Evolutionary conservation across 2,113 vertebrate species (phyloP).

Genomic region (Bubo bubo): DNA sequence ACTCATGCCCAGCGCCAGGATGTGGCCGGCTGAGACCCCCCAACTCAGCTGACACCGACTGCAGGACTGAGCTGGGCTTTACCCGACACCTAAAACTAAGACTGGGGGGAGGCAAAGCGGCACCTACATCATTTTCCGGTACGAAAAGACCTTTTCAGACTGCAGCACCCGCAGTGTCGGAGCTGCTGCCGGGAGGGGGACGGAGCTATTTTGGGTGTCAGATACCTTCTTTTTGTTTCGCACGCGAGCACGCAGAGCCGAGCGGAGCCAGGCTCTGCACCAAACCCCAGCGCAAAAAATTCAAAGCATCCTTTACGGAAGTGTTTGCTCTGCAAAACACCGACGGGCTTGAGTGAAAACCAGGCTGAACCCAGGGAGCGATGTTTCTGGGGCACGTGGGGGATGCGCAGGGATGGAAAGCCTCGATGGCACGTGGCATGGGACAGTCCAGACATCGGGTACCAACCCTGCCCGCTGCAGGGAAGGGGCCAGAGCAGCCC

Average conservation of each 20-base stretch:
- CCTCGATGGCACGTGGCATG: rapidly evolving
- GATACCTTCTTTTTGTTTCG: neutral
- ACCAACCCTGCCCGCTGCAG: rapidly evolving
- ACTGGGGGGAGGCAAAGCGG: neutral
- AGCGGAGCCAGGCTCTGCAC: neutral
- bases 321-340: neutral
- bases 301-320: neutral
- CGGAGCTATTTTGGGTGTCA: neutral
- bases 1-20: rapidly evolving
- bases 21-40: neutral
- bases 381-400: neutral
- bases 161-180: neutral
- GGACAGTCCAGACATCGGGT: rapidly evolving
- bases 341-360: rapidly evolving
- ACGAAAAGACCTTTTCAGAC: neutral
- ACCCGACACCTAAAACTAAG: neutral
- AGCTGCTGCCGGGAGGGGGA: neutral
- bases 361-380: neutral
- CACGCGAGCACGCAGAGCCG: neutral
- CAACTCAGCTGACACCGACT: neutral
- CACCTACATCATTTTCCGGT: neutral
- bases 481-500: neutral
- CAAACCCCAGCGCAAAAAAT: neutral
- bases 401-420: neutral
- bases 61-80: neutral